Evolutionary conservation across 2,113 vertebrate species (phyloP).

Genomic region (Psilopogon haemacephalus): DNA sequence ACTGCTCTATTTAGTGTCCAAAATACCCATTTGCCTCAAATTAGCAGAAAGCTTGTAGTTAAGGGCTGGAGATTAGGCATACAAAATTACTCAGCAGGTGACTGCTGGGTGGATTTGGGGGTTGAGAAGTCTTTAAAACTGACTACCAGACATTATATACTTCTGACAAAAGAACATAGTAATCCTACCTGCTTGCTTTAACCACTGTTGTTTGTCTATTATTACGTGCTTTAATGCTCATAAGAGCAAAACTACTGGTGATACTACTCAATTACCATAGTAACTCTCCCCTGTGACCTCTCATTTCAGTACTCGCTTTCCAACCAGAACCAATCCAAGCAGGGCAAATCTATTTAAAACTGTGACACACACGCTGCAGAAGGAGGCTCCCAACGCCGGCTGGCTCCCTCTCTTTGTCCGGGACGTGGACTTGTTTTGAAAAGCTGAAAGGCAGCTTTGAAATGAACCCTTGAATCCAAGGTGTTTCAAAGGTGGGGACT

Average conservation of each 20-base stretch:
- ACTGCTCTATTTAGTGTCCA: conserved; percentile 81
- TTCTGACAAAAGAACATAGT: conserved; percentile 92
- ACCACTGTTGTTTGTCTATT: conserved; percentile 91
- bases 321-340: conserved; percentile 77
- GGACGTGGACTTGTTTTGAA: conserved; percentile 67
- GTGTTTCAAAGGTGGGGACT: conserved; percentile 69
- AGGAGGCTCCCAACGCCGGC: conserved; percentile 52
- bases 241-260: conserved; percentile 90
- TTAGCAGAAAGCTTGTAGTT: conserved; percentile 82
- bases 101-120: conserved; percentile 81
- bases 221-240: conserved; percentile 88
- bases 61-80: conserved; percentile 85
- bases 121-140: conserved; percentile 96
- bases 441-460: conserved; percentile 71
- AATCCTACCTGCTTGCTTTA: conserved; percentile 99
- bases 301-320: conserved; percentile 72
- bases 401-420: conserved; percentile 66
- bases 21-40: conserved; percentile 85
- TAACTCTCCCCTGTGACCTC: conserved; percentile 90
- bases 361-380: conserved; percentile 69
- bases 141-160: conserved; percentile 96
- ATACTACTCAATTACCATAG: conserved; percentile 97
- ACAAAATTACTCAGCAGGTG: conserved; percentile 88
- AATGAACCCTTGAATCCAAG: conserved; percentile 72
- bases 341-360: conserved; percentile 81